Evolutionary conservation across 2,888 invertebrate species (phyloP).

Genomic region (Margaritifera margaritifera): DNA sequence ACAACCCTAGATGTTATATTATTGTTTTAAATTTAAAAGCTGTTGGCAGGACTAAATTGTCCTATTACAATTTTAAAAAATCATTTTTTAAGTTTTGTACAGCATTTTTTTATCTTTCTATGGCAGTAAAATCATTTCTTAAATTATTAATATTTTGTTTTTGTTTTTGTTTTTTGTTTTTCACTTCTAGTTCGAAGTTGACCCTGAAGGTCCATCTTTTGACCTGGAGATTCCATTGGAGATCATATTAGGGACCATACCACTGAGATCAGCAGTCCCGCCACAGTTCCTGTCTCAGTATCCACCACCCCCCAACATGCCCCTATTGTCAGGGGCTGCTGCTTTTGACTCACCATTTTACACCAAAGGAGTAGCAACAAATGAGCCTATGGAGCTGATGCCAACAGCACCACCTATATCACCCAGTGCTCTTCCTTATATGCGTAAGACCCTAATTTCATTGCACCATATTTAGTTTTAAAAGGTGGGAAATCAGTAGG

Average conservation of each 20-base stretch:
- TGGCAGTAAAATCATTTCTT: constrained; percentile 13
- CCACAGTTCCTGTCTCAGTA: constrained; percentile 20
- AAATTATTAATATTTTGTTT: background rate
- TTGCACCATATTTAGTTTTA: too few relatives aligned
- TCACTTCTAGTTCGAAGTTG: constrained; percentile 52
- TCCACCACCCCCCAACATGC: background rate
- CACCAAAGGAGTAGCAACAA: background rate
- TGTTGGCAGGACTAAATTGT: too few relatives aligned
- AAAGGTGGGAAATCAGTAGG: too few relatives aligned
- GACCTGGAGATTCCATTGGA: constrained; percentile 65
- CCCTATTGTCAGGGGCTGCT: background rate
- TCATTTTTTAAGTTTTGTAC: background rate
- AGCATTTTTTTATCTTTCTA: background rate
- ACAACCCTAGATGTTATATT: too few relatives aligned
- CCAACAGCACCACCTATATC: constrained; percentile 4
- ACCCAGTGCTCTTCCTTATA: constrained; percentile 4
- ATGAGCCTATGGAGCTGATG: too few relatives aligned
- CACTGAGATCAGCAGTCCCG: constrained; percentile 47
- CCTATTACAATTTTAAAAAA: background rate
- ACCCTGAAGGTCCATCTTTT: constrained; percentile 58
- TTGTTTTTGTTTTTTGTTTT: constrained; percentile 3
- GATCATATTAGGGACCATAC: constrained; percentile 65
- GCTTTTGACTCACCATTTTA: background rate
- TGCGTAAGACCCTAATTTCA: constrained; percentile 8
- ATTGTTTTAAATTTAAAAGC: too few relatives aligned